phyloP scores from a whole-genome alignment of 2,797 vertebrate species.

The Pterois miles region DNA sequence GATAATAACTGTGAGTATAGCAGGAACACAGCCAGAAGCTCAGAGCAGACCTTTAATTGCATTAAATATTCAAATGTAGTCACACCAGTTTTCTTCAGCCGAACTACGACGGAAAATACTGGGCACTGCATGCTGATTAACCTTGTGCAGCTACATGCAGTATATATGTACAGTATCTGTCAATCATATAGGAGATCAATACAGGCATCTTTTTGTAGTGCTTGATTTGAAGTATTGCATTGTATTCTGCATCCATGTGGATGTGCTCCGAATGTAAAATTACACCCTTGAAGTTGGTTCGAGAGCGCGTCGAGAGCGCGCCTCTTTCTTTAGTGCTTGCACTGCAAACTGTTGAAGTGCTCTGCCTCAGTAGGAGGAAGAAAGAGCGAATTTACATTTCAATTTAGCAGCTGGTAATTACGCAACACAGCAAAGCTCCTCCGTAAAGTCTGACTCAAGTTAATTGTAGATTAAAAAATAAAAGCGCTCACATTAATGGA shows the following conservation, averaged over 20 bases:
- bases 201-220: neutral
- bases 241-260: neutral
- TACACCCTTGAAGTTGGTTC: slow-evolving; percentile 16
- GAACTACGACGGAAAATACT: neutral
- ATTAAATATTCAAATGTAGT: slow-evolving; percentile 62
- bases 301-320: neutral
- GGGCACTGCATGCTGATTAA: slow-evolving; percentile 15
- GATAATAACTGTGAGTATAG: slow-evolving; percentile 28
- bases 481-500: slow-evolving; percentile 23
- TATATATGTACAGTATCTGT: neutral
- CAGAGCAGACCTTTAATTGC: slow-evolving; percentile 46
- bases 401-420: slow-evolving; percentile 64
- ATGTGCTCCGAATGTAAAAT: slow-evolving; percentile 31
- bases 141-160: neutral
- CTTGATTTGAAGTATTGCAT: neutral
- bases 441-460: slow-evolving; percentile 40
- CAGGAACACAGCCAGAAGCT: slow-evolving; percentile 36
- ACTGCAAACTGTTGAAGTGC: slow-evolving; percentile 39
- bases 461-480: slow-evolving; percentile 58
- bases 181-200: slow-evolving; percentile 7
- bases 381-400: slow-evolving; percentile 70
- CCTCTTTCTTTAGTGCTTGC: slow-evolving; percentile 15
- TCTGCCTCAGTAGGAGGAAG: slow-evolving; percentile 21
- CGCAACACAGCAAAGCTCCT: slow-evolving; percentile 27
- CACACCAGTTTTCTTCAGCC: slow-evolving; percentile 11